Percentiles rank a stretch among this genome's conserved stretches.
Evolutionary conservation across 2,888 invertebrate species (phyloP).

Genomic region (Itoplectis maculator): DNA sequence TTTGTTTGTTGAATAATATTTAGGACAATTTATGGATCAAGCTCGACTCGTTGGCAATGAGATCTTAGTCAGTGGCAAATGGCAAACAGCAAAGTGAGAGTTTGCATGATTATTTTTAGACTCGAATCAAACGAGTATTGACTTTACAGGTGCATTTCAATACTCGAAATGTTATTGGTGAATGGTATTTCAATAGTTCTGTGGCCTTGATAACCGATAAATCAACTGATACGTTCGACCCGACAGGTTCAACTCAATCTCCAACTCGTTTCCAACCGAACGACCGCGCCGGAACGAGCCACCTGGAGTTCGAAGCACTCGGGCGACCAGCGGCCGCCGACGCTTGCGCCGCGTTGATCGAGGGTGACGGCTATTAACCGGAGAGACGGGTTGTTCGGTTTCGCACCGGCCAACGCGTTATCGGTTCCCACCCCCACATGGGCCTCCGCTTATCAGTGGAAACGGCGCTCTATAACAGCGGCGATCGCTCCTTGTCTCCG

Average conservation of each 20-base stretch:
- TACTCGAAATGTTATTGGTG: too few species aligned
- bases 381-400: slow-evolving; percentile 41
- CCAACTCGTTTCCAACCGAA: neutral
- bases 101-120: too few species aligned
- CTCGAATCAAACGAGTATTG: too few species aligned
- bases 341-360: slow-evolving; percentile 37
- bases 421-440: slow-evolving; percentile 22
- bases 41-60: too few species aligned
- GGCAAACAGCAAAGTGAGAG: too few species aligned
- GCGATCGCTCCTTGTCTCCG: slow-evolving; percentile 63
- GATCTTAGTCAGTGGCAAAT: too few species aligned
- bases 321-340: slow-evolving; percentile 4
- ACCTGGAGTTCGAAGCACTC: slow-evolving; percentile 5
- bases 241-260: slow-evolving; percentile 1
- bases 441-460: slow-evolving; percentile 14
- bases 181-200: neutral
- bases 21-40: too few species aligned
- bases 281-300: neutral
- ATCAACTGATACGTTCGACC: slow-evolving; percentile 5
- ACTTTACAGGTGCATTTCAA: too few species aligned
- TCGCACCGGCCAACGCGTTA: slow-evolving; percentile 37
- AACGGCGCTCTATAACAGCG: slow-evolving; percentile 53
- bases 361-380: slow-evolving; percentile 43
- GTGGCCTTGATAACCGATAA: neutral
- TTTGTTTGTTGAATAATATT: too few species aligned